Evolutionary conservation across 2,888 invertebrate genomes (phyloP).

Genomic region (Calameuta pallipes): DNA sequence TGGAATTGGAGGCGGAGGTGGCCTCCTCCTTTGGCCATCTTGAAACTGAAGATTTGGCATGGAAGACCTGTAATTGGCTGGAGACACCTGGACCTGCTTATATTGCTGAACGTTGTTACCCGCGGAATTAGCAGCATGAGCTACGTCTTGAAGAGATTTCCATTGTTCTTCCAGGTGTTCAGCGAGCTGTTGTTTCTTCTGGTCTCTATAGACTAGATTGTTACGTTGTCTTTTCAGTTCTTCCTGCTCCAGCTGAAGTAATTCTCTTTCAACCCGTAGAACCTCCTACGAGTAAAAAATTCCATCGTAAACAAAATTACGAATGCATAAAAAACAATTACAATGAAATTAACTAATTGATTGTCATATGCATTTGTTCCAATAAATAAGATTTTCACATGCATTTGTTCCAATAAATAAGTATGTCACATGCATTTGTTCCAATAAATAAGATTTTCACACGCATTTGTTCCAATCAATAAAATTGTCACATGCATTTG

Average conservation of each 20-base stretch:
- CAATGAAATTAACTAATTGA: not conserved
- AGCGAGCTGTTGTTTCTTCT: constrained; percentile 58
- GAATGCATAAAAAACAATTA: not conserved
- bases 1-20: constrained; percentile 68
- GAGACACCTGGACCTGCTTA: constrained; percentile 65
- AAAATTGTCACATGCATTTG: no score
- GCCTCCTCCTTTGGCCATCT: constrained; percentile 65
- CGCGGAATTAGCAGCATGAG: constrained; percentile 35
- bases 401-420: not conserved
- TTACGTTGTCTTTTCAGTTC: constrained; percentile 81
- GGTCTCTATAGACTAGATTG: constrained; percentile 75
- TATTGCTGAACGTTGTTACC: constrained; percentile 52
- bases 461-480: not conserved
- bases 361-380: not conserved
- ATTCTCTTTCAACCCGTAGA: constrained; percentile 81
- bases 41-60: constrained; percentile 71
- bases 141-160: constrained; percentile 74
- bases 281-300: constrained; percentile 70
- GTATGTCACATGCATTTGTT: not conserved
- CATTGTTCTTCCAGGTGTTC: constrained; percentile 61
- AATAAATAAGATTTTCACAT: not conserved
- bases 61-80: constrained; percentile 70
- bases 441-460: not conserved
- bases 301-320: no score
- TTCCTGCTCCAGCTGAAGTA: constrained; percentile 82